Base-by-base conservation (phyloP, 2,113 vertebrate genomes). In the Tetrao urogallus region DNA sequence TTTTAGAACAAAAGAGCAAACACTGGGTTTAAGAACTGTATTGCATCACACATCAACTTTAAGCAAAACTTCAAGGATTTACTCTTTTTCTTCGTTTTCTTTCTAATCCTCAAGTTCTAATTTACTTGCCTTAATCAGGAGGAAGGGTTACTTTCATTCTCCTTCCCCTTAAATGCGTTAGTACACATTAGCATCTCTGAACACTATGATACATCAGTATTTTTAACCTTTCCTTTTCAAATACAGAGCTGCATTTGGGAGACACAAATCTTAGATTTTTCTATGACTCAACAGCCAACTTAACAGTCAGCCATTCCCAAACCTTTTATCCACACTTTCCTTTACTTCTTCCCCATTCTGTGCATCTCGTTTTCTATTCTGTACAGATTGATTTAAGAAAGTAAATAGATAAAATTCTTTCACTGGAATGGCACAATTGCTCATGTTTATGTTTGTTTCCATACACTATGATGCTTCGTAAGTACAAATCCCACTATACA, bases 401-500 rank as follows among this genome's bases (percentile, higher is more conserved):
- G 56, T 77, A 45, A 57, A 54, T 34, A 30, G 45, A 90, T 20
- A 77, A 8, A 73, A 71, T 69, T 80, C 20, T 92, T 90, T 86
- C 87, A 65, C 34, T 57, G 45, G 58, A 69, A 28, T 69, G 13
- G n/a, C 43, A 91, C 89, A 85, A 87, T 89, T 75, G 57, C 66
- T 89, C 71, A 89, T 91, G 75, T 95, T 85, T 72, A 60, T 79
- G 38, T 78, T 82, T 5, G 0, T 32, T 91, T 74, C 91, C 71
- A 76, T 85, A 76, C 78, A 73, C 48, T 19, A 27, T 0, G 58
- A 76, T 25, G 56, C 84, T 85, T n/a, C n/a, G n/a, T 28, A 38
- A 90, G 65, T 81, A 90, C 58, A 84, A 94, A 90, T 79, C 74
- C 84, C 81, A 69, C 80, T 93, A 88, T 86, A 75, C 82, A 87